Percentiles rank a stretch among this genome's conserved stretches.
These are phyloP conservation scores for Carassius auratus DNA, from an alignment of 2,113 vertebrate species.

Conservation along the genomic window DNA sequence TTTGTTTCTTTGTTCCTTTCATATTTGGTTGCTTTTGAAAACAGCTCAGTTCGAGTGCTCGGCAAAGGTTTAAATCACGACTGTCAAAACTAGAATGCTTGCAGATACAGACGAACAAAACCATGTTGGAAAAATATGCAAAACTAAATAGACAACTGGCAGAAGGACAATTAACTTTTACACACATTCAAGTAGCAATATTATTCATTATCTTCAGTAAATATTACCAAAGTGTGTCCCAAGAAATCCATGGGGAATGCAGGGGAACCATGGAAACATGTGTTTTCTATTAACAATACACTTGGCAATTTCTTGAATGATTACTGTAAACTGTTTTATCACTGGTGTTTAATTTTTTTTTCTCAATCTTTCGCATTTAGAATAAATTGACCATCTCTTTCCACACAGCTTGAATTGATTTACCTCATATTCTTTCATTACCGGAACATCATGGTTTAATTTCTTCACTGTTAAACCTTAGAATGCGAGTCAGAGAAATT, in stretches of 20 bases:
- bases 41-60: neutral
- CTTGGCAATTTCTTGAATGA: neutral
- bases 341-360: neutral
- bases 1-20: neutral
- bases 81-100: constrained; percentile 10
- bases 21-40: neutral
- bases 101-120: neutral
- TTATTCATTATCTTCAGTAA: neutral
- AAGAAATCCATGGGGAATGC: neutral
- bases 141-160: neutral
- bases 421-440: neutral
- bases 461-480: neutral
- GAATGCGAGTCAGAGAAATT: neutral
- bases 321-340: neutral
- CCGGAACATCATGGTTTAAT: neutral
- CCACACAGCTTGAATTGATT: neutral
- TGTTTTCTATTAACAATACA: neutral
- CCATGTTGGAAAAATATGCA: neutral
- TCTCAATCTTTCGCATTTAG: neutral
- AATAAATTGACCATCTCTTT: neutral
- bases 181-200: constrained; percentile 5
- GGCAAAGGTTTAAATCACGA: neutral
- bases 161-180: constrained; percentile 3
- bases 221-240: neutral
- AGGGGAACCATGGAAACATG: constrained; percentile 14